phyloP scores from a whole-genome alignment of 2,113 vertebrate species.

The Notothenia rossii region DNA sequence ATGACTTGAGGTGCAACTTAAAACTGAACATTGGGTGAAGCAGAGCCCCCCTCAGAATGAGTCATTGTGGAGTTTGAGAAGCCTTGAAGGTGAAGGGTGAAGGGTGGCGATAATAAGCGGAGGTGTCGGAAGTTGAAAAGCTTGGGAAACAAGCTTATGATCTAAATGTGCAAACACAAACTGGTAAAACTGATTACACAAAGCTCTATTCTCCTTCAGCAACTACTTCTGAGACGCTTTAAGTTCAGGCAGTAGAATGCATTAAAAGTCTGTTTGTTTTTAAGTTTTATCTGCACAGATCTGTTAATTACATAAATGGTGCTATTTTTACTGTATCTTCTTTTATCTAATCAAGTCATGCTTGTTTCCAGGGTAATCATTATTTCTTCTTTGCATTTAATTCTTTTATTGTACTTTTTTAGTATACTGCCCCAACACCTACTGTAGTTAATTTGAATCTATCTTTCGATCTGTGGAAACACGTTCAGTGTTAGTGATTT shows the following conservation, averaged over 20 bases:
- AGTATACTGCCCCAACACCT: constrained; percentile 10
- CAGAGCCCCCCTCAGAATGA: constrained; percentile 22
- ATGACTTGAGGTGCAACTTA: not conserved
- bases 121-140: constrained; percentile 11
- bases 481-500: constrained; percentile 9
- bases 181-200: not conserved
- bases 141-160: not conserved
- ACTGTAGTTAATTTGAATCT: too few relatives aligned
- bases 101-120: constrained; percentile 33
- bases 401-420: too few relatives aligned
- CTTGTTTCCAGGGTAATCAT: too few relatives aligned
- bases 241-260: too few relatives aligned
- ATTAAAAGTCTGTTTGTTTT: not conserved
- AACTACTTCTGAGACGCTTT: not conserved
- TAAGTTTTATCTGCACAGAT: not conserved
- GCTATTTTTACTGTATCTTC: not conserved
- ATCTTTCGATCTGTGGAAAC: too few relatives aligned
- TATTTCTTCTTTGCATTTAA: not conserved
- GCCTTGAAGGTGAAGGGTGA: constrained; percentile 37
- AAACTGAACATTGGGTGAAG: constrained; percentile 19
- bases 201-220: not conserved
- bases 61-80: constrained; percentile 35
- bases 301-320: not conserved
- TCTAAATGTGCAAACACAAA: not conserved
- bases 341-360: too few relatives aligned